phyloP scores from a whole-genome alignment of 1,140 invertebrate genomes.

The Xylocopa sonorina region DNA sequence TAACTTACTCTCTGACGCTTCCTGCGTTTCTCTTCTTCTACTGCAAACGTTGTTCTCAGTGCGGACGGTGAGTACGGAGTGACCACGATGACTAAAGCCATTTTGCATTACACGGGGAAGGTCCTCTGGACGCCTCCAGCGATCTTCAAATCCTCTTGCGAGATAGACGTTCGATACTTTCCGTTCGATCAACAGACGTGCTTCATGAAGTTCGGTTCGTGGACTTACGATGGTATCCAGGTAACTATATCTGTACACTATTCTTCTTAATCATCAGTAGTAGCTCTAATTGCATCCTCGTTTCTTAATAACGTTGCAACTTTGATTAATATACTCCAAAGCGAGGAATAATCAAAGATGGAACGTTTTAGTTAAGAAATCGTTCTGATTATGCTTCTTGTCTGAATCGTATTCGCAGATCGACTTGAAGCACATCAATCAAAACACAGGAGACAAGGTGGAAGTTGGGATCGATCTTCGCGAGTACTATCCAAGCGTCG shows the following conservation, averaged over 20 bases:
- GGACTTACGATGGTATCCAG: slow-evolving; percentile 98
- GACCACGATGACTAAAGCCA: slow-evolving; percentile 98
- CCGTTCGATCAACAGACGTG: slow-evolving; percentile 98
- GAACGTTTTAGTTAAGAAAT: too few relatives aligned
- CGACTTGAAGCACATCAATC: slow-evolving; percentile 94
- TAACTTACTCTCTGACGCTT: neutral
- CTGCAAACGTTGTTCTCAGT: slow-evolving; percentile 81
- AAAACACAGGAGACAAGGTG: slow-evolving; percentile 89
- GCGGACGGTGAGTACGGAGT: slow-evolving; percentile 99
- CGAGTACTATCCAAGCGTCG: slow-evolving; percentile 97
- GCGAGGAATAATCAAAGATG: too few relatives aligned
- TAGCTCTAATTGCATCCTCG: too few relatives aligned
- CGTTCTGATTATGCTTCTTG: too few relatives aligned
- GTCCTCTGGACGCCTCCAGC: slow-evolving; percentile 96
- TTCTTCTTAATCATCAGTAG: too few relatives aligned
- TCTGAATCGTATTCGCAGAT: slow-evolving; percentile 85
- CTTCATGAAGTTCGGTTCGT: slow-evolving; percentile 98
- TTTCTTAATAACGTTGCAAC: too few relatives aligned
- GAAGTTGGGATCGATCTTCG: slow-evolving; percentile 95
- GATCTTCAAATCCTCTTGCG: slow-evolving; percentile 99
- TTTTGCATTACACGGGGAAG: slow-evolving; percentile 93
- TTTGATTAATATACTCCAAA: too few relatives aligned
- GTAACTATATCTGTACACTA: slow-evolving; percentile 78
- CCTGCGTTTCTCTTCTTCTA: neutral
- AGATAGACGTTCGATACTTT: slow-evolving; percentile 97